Base-by-base conservation (phyloP, 2,797 vertebrate species). In the Cygnus olor region DNA sequence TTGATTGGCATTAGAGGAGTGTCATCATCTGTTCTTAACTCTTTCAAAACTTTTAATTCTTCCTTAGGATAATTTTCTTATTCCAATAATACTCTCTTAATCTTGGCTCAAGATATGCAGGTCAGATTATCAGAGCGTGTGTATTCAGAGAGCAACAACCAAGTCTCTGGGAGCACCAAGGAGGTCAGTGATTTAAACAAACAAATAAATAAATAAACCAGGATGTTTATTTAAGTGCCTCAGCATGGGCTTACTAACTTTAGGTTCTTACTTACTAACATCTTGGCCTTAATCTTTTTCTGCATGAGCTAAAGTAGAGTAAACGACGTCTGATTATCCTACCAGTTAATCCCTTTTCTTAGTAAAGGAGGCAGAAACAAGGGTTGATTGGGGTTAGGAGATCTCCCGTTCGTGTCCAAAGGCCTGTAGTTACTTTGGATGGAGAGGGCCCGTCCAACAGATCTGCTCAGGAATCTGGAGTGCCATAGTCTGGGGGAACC, bases 271-370 rank as follows among this genome's bases (percentile, higher is more conserved):
- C 53, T 91, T 91, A 58, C 47, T 77, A 84, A 96, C 95, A 63
- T 89, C 88, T 90, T 95, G 84, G 71, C 94, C 94, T 94, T 96
- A 96, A 96, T 96, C 91, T 92, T 95, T 87, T 89, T 90, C 83
- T 92, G 42, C 71, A 56, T 89, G 81, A 77, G 65, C 69, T 83
- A 38, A 16, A 64, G 57, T 66, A 87, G 72, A 88, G 91, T 95
- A 96, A 95, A 93, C 93, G 93, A 85, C 92, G 86, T 80, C 93
- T 95, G 93, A 95, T 97, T 94, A 96, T 94, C 88, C 83, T 40
- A 83, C 28, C 61, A 72, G 88, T 83, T 94, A 97, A 96, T 97
- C 93, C 42, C 30, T 93, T 94, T 94, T 94, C 81, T 90, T 53
- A 56, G 61, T 74, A 90, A 74, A 69, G 69, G 79, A 64, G 32